phyloP scores from a whole-genome alignment of 1,140 invertebrate genomes.

The Pseudomyrmex dendroicus region DNA sequence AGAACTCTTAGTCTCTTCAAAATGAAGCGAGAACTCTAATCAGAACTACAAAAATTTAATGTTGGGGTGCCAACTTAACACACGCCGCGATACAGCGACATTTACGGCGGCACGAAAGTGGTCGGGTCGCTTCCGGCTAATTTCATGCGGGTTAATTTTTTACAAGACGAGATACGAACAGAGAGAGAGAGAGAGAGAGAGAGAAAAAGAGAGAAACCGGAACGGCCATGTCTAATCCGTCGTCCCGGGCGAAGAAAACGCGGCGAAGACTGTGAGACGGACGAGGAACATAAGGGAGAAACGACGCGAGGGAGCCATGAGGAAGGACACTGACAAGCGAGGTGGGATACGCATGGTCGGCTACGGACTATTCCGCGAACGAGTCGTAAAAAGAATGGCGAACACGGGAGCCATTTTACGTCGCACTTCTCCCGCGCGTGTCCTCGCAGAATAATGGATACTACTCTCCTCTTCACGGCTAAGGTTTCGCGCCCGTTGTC shows the following conservation, averaged over 20 bases:
- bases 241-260: background rate
- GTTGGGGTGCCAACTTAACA: too few species aligned
- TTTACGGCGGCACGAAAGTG: background rate
- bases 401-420: conserved; percentile 45
- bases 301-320: conserved; percentile 41
- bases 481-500: background rate
- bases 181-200: too few species aligned
- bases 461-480: background rate
- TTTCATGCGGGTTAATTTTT: background rate
- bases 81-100: too few species aligned
- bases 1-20: too few species aligned
- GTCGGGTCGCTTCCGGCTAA: background rate
- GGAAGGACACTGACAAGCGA: background rate
- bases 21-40: too few species aligned
- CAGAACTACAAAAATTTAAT: too few species aligned
- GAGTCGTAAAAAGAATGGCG: conserved; percentile 31
- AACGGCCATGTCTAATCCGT: background rate
- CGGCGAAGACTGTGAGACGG: background rate
- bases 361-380: conserved; percentile 27
- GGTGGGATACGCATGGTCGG: conserved; percentile 9
- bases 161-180: background rate
- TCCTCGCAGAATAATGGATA: conserved; percentile 41
- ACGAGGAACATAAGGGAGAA: conserved; percentile 28
- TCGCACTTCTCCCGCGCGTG: conserved; percentile 4
- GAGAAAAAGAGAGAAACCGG: too few species aligned